Evolutionary conservation across 2,888 invertebrate species (phyloP), one percentile per base, ranked within the genome.

Genomic region (Lissocephala sabroskyi): DNA sequence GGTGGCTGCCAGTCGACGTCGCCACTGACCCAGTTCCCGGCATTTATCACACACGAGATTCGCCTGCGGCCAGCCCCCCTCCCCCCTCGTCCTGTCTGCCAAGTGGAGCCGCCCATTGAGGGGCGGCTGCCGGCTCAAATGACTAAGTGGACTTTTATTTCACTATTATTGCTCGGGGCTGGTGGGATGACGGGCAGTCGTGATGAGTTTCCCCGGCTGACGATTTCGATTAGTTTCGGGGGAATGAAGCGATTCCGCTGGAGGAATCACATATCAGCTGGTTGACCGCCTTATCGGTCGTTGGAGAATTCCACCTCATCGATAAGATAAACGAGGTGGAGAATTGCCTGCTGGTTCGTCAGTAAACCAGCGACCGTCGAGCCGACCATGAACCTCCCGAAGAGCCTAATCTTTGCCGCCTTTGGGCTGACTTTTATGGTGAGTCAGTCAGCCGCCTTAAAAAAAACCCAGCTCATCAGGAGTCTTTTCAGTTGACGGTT

Each of bases 11-110:
- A n/a, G 49, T 62, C 35, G 16, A 14, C 55, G 36, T 40, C 49
- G 52, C 55, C 52, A 50, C 55, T 75, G 67, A 75, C 76, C 76
- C 61, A 68, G 47, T 55, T 71, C 50, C n/a, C 17, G 40, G 28
- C 64, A 71, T 59, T 57, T 75, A 61, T 71, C 54, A 61, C 60
- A 49, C 47, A 53, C 45, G 29, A 48, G 37, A 45, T 56, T 46
- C 16, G 45, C 49, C 57, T 14, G 36, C 1, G 29, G 32, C 17
- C 26, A n/a, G 54, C 50, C 43, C 36, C 11, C 33, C n/a, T 23
- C 11, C 33, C 33, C 33, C 13, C 7, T 33, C n/a, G 11, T 23
- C 23, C 7, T 23, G 23, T 23, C 23, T 23, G 23, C 23, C 23
- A n/a, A n/a, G 3, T 23, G 7, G 23, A 5, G 35, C 35, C 35